Base-by-base conservation (phyloP, 2,797 vertebrate genomes). In the Acanthurus leucopareius region DNA sequence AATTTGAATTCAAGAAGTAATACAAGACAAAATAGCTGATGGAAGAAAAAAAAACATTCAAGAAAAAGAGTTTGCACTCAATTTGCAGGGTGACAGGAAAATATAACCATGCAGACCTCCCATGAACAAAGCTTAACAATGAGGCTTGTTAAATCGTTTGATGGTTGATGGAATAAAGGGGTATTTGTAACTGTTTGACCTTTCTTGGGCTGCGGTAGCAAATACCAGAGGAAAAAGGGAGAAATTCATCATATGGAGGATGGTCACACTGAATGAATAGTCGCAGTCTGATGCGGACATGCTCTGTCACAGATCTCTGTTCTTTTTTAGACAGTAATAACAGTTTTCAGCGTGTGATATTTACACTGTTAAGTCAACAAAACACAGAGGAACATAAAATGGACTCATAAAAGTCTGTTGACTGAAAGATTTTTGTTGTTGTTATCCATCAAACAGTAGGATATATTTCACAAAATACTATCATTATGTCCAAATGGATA, bases 121-220 rank as follows among this genome's bases (percentile, higher is more conserved):
- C 58, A 65, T 62, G 66, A 80, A 73, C 68, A 54, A 40, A 5
- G 52, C 60, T 44, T 28, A 58, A 89, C 84, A 84, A 75, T 73
- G 66, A 48, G 51, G 62, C 70, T 53, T 66, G 44, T 68, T 60
- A 76, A 60, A 40, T 57, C 57, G 38, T 76, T 47, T 59, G 71
- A 57, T 59, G 60, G 54, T 57, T 69, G 67, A 56, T 19, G 69
- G 67, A 49, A 77, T 74, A 58, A 82, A 66, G 44, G 71, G 8
- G 59, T 28, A 49, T 82, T 82, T 82, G 75, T 65, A 45, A 64
- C 25, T 22, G 71, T 67, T 67, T 89, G 83, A 90, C 70, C 76
- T 84, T 83, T 73, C 73, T 45, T 59, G 19, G 49, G 66, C 57
- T 3, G 40, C 11, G 4, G 74, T 10, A 5, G 74, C 56, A 85